Conservation (phyloP, 2,113 vertebrate species). For the Silurus asotus region DNA sequence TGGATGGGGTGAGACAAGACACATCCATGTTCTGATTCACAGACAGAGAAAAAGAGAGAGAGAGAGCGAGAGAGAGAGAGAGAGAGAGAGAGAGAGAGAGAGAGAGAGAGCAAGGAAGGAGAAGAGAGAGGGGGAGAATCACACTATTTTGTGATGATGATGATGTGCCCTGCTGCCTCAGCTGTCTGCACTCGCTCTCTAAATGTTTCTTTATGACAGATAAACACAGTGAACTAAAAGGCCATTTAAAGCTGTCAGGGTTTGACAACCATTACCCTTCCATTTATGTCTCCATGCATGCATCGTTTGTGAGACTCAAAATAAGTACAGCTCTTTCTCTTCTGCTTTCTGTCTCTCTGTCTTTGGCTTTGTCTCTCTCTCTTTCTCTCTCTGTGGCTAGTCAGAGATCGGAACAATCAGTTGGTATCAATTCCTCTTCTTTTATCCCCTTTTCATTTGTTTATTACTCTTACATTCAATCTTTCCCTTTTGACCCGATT, state of each 20-base stretch:
- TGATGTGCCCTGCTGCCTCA: conserved; percentile 85
- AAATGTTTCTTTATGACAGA: conserved; percentile 89
- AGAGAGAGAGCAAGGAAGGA: background rate
- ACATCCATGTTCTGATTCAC: conserved; percentile 80
- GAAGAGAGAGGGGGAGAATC: conserved; percentile 58
- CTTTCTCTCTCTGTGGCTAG: background rate
- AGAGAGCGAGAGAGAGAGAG: conserved; percentile 64
- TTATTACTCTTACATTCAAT: background rate
- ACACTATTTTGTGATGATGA: conserved; percentile 88
- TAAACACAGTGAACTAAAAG: conserved; percentile 87
- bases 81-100: background rate
- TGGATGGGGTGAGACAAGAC: conserved; percentile 68
- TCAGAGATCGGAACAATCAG: too few relatives aligned
- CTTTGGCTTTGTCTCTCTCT: background rate
- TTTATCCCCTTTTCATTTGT: background rate
- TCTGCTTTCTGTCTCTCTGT: conserved; percentile 41
- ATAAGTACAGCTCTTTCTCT: conserved; percentile 75
- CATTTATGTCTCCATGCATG: conserved; percentile 81
- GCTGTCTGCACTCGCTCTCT: conserved; percentile 86
- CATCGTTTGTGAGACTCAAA: conserved; percentile 80
- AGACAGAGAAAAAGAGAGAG: conserved; percentile 66
- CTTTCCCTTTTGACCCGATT: background rate
- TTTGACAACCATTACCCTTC: conserved; percentile 78
- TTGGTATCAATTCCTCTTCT: too few relatives aligned
- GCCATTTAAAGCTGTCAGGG: conserved; percentile 89